Conservation (phyloP, 2,888 invertebrate species). For the Neria commutata region DNA sequence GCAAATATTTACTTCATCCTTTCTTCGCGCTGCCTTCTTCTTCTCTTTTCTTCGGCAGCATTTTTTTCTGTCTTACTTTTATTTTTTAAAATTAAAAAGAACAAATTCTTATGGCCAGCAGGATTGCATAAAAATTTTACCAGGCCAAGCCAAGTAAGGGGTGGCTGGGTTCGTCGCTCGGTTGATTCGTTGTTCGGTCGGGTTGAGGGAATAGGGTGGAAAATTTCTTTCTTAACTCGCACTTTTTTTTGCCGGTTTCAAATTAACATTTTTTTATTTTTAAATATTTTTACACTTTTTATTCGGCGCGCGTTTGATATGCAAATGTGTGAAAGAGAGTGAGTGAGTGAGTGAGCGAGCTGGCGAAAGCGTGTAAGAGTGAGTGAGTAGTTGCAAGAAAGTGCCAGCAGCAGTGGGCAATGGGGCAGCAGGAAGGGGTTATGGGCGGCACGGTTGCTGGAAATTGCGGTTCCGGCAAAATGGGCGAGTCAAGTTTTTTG, state of each 20-base stretch:
- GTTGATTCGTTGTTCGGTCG: too few relatives aligned
- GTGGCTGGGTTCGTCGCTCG: too few relatives aligned
- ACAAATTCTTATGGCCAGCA: slow-evolving; percentile 32
- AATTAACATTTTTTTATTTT: background rate
- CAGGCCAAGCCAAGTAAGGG: slow-evolving; percentile 42
- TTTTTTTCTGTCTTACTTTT: slow-evolving; percentile 44
- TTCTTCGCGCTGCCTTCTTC: slow-evolving; percentile 10
- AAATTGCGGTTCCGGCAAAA: background rate
- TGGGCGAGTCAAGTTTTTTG: background rate
- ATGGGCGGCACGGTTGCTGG: background rate
- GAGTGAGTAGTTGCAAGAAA: background rate
- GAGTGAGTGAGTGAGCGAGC: too few relatives aligned
- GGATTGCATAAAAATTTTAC: slow-evolving; percentile 43
- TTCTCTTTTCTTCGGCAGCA: slow-evolving; percentile 15
- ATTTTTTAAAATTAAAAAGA: slow-evolving; percentile 49
- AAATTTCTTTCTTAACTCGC: background rate
- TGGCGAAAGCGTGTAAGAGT: background rate
- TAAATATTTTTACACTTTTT: background rate
- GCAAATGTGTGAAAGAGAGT: slow-evolving; percentile 10
- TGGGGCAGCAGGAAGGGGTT: background rate
- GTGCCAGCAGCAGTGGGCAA: too few relatives aligned
- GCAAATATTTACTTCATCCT: slow-evolving; percentile 53
- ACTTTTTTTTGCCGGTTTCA: background rate
- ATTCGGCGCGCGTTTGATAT: slow-evolving; percentile 2
- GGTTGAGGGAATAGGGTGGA: background rate